phyloP scores from a whole-genome alignment of 2,888 invertebrate genomes.

The Neria commutata region DNA sequence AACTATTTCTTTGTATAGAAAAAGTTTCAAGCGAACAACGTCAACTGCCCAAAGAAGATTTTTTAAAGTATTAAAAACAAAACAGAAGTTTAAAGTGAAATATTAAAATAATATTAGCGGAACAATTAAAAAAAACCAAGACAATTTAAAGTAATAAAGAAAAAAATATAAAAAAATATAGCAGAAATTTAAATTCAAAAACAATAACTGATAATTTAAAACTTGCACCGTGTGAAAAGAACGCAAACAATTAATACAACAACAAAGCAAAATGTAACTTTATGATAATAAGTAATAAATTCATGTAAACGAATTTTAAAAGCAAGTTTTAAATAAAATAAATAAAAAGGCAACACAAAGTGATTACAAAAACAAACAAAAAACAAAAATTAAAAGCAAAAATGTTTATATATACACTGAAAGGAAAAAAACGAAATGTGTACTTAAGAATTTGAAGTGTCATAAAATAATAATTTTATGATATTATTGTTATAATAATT shows the following conservation, averaged over 20 bases:
- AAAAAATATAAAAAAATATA: conserved; percentile 11
- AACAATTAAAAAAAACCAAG: conserved; percentile 4
- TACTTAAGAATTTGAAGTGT: too few relatives aligned
- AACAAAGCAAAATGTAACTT: conserved; percentile 30
- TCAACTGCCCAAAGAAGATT: conserved; percentile 41
- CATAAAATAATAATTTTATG: too few relatives aligned
- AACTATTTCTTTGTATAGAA: conserved; percentile 24
- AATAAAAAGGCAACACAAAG: background rate
- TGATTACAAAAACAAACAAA: background rate
- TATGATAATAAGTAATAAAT: conserved; percentile 38
- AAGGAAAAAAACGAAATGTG: conserved; percentile 2
- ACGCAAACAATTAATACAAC: too few relatives aligned
- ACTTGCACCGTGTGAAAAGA: too few relatives aligned
- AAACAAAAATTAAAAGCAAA: background rate
- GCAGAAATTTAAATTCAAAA: conserved; percentile 15
- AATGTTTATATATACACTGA: background rate
- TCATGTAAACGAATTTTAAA: conserved; percentile 36
- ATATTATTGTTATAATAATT: too few relatives aligned
- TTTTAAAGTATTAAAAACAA: conserved; percentile 24
- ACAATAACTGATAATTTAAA: conserved; percentile 23
- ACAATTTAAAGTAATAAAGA: conserved; percentile 2
- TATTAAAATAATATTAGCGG: conserved; percentile 22
- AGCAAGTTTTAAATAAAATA: conserved; percentile 8
- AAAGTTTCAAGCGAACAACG: conserved; percentile 33
- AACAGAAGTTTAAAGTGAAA: conserved; percentile 25